Conservation (phyloP, 2,797 vertebrate genomes). For the Sparus aurata region DNA sequence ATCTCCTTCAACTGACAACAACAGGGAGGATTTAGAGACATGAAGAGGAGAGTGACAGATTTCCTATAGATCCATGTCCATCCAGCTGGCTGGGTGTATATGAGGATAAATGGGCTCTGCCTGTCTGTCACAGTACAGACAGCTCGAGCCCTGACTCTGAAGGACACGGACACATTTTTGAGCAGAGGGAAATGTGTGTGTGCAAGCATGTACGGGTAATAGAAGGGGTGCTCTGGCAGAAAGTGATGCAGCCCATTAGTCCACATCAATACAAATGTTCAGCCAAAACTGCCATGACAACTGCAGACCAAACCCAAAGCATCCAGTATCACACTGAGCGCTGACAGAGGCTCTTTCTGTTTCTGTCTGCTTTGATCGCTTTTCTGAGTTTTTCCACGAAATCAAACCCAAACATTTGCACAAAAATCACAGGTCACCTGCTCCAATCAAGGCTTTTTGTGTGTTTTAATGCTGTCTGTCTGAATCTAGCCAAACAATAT, state of each 20-base stretch:
- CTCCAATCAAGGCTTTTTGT: conserved; percentile 7
- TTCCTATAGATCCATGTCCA: conserved; percentile 34
- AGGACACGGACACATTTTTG: conserved; percentile 29
- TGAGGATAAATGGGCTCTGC: conserved; percentile 46
- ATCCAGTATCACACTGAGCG: conserved; percentile 65
- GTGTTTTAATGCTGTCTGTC: conserved; percentile 4
- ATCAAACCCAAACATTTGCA: conserved; percentile 36
- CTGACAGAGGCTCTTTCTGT: conserved; percentile 28
- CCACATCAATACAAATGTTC: conserved; percentile 67
- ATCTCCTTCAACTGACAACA: not conserved
- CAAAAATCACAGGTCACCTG: conserved; percentile 28
- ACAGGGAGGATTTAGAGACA: conserved; percentile 18
- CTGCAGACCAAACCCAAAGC: conserved; percentile 64
- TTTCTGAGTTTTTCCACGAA: conserved; percentile 38
- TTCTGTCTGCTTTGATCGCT: conserved; percentile 28
- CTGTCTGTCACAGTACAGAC: conserved; percentile 51
- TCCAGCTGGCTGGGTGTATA: conserved; percentile 22
- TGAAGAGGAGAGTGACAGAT: conserved; percentile 16
- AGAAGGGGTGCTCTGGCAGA: conserved; percentile 27
- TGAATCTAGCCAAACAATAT: conserved; percentile 1
- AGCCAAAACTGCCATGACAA: conserved; percentile 80
- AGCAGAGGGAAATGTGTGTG: conserved; percentile 13
- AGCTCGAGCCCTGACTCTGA: conserved; percentile 34
- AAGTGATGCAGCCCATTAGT: conserved; percentile 67
- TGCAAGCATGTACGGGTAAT: conserved; percentile 51